Percentiles rank a stretch among this genome's conserved stretches.
Evolutionary conservation across 2,113 vertebrate genomes (phyloP).

Genomic region (Toxostoma redivivum): DNA sequence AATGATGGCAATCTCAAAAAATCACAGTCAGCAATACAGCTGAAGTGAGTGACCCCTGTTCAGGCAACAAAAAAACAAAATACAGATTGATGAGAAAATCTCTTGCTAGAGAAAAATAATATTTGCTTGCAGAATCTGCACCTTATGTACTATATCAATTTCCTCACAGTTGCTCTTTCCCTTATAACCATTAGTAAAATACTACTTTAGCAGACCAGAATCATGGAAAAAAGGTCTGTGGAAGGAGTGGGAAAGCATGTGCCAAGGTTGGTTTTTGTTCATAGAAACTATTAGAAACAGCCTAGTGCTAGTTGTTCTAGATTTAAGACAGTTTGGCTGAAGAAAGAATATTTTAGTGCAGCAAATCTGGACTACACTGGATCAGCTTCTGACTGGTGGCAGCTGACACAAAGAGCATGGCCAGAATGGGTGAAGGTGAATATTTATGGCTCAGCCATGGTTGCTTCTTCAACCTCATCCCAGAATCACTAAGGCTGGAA

Average conservation of each 20-base stretch:
- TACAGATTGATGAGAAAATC: not conserved
- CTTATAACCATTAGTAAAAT: not conserved
- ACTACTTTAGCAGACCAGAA: not conserved
- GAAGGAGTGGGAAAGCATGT: not conserved
- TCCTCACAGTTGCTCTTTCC: not conserved
- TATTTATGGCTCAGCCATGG: not conserved
- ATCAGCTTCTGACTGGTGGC: not conserved
- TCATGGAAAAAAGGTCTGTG: not conserved
- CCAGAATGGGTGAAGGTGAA: not conserved
- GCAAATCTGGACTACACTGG: not conserved
- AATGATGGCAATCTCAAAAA: not conserved
- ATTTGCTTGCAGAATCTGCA: not conserved
- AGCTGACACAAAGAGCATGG: accelerated
- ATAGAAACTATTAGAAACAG: not conserved
- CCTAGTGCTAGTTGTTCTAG: not conserved
- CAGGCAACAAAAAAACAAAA: not conserved
- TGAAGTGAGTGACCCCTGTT: not conserved
- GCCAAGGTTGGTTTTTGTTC: not conserved
- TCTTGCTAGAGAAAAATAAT: not conserved
- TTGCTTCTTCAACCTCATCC: not conserved
- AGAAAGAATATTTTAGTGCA: not conserved
- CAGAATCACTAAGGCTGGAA: not conserved
- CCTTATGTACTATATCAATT: not conserved
- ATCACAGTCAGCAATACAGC: not conserved
- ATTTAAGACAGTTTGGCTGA: not conserved